Conservation (phyloP, 2,113 vertebrate genomes). For the Arenaria interpres region DNA sequence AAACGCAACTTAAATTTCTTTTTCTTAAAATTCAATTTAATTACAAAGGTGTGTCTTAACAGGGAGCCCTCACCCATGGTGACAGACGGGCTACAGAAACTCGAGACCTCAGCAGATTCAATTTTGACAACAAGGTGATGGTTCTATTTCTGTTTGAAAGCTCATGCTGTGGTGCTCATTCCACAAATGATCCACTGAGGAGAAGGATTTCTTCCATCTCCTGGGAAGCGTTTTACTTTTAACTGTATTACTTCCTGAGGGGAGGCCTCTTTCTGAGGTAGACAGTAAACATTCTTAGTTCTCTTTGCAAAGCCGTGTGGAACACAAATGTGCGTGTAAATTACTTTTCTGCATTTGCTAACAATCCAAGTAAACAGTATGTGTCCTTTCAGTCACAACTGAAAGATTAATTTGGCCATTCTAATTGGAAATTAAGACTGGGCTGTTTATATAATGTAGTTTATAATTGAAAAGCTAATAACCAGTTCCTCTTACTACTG, state of each 20-base stretch:
- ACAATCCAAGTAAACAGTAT: neutral
- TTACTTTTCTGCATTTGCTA: neutral
- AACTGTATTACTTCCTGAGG: neutral
- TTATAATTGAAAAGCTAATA: neutral
- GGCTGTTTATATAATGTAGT: neutral
- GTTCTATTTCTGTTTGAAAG: neutral
- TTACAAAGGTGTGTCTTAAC: constrained; percentile 22
- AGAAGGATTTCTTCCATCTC: neutral
- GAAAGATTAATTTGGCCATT: neutral
- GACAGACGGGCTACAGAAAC: constrained; percentile 97
- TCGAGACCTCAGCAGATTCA: constrained; percentile 95
- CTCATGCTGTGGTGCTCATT: neutral
- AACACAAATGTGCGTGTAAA: neutral
- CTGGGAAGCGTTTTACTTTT: neutral
- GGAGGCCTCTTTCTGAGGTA: neutral
- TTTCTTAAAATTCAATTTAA: neutral
- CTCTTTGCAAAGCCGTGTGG: neutral
- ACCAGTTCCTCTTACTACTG: neutral
- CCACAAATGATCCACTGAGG: neutral
- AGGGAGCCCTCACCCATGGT: constrained; percentile 97
- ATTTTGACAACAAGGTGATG: constrained; percentile 97
- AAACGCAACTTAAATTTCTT: neutral
- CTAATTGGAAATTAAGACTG: neutral
- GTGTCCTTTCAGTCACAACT: neutral
- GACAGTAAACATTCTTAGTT: neutral